Evolutionary conservation across 1,140 invertebrate species (phyloP).

Genomic region (Dolichoris vasculosae): DNA sequence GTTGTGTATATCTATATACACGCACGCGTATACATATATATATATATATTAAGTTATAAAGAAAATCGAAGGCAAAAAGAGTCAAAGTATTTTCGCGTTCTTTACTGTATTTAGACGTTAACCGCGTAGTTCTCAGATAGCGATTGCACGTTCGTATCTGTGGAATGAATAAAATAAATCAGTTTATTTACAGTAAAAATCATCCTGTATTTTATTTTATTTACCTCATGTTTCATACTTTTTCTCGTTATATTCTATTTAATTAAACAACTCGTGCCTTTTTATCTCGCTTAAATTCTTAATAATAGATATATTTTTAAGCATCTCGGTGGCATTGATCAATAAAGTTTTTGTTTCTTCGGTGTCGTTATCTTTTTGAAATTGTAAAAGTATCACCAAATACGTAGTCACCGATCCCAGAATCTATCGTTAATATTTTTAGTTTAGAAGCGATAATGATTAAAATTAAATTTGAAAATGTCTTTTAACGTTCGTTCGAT

Average conservation of each 20-base stretch:
- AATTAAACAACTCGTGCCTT: neutral
- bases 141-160: slow-evolving; percentile 52
- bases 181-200: slow-evolving; percentile 55
- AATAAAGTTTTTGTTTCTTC: slow-evolving; percentile 58
- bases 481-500: neutral
- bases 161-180: slow-evolving; percentile 54
- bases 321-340: slow-evolving; percentile 60
- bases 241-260: neutral
- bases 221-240: neutral
- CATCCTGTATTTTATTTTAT: neutral
- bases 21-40: slow-evolving; percentile 9
- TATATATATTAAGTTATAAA: slow-evolving; percentile 47
- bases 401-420: slow-evolving; percentile 82
- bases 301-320: slow-evolving; percentile 57
- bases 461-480: neutral
- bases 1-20: slow-evolving; percentile 40
- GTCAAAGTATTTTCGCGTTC: slow-evolving; percentile 57
- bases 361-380: slow-evolving; percentile 75
- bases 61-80: slow-evolving; percentile 46
- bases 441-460: neutral
- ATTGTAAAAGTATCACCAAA: slow-evolving; percentile 82
- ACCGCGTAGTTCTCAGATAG: slow-evolving; percentile 49
- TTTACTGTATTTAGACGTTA: slow-evolving; percentile 55
- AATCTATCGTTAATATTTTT: slow-evolving; percentile 73
- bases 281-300: slow-evolving; percentile 38